phyloP scores from a whole-genome alignment of 2,113 vertebrate genomes.

The Rhynchomys soricoides region DNA sequence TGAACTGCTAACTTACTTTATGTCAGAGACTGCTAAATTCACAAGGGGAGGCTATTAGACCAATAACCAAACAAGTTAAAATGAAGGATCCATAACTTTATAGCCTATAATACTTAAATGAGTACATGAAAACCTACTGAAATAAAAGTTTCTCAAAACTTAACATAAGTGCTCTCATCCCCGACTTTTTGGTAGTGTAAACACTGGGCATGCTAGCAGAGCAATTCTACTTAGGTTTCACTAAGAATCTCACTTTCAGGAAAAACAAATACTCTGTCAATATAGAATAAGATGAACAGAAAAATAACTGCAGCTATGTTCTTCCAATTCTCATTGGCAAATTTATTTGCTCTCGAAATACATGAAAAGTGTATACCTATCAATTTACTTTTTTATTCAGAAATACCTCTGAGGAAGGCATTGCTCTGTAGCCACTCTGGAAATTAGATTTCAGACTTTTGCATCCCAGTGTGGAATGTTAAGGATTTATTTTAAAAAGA shows the following conservation, averaged over 20 bases:
- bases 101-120: background rate
- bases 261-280: slow-evolving; percentile 17
- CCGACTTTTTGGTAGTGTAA: background rate
- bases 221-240: background rate
- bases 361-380: slow-evolving; percentile 27
- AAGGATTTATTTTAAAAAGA: slow-evolving; percentile 60
- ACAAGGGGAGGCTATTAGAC: background rate
- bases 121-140: background rate
- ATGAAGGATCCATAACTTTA: background rate
- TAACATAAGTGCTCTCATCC: background rate
- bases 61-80: background rate
- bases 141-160: background rate
- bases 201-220: background rate
- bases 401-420: slow-evolving; percentile 32
- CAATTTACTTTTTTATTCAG: slow-evolving; percentile 67
- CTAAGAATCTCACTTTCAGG: background rate
- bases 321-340: slow-evolving; percentile 20
- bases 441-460: slow-evolving; percentile 66
- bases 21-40: background rate
- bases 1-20: background rate
- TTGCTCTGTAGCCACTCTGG: background rate
- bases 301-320: background rate
- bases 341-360: slow-evolving; percentile 48
- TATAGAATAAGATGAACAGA: slow-evolving; percentile 13
- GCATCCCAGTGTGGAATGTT: background rate